These are phyloP conservation scores for Yoshiicerus persimilis DNA, from an alignment of 1,140 invertebrate species.

Conservation along the genomic window DNA sequence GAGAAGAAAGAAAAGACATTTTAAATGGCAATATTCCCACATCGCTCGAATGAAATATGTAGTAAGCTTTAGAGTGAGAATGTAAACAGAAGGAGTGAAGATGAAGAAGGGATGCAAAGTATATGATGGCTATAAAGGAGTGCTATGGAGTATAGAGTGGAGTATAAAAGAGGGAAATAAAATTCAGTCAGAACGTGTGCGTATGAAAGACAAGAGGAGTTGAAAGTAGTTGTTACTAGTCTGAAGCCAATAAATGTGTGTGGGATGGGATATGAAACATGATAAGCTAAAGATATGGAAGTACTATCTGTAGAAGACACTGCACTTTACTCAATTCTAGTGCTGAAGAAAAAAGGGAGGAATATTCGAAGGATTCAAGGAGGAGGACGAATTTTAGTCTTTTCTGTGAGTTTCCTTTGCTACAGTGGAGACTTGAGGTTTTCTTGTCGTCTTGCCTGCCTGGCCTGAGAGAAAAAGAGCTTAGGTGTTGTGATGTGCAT, in stretches of 20 bases:
- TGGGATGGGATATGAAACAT: slow-evolving; percentile 19
- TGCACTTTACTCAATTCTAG: neutral
- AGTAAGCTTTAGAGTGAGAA: neutral
- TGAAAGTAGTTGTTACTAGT: neutral
- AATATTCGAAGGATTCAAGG: slow-evolving; percentile 2
- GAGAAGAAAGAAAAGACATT: neutral
- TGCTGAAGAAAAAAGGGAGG: slow-evolving; percentile 4
- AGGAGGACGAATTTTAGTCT: slow-evolving; percentile 3
- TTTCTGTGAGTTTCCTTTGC: neutral
- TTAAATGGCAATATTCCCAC: neutral
- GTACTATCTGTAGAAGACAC: slow-evolving; percentile 5
- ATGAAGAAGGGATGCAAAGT: neutral
- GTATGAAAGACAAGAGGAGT: neutral
- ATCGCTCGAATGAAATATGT: neutral
- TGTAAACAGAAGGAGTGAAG: neutral
- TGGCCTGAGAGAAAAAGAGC: neutral
- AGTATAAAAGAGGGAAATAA: neutral
- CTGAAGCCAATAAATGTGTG: slow-evolving; percentile 11
- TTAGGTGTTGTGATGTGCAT: slow-evolving; percentile 8
- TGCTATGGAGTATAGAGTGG: neutral
- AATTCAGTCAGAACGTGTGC: neutral
- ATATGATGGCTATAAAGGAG: neutral
- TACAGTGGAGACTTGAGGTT: neutral
- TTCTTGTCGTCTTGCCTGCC: neutral
- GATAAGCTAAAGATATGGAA: slow-evolving; percentile 17